Conservation (phyloP, 2,113 vertebrate genomes). For the Notothenia coriiceps region DNA sequence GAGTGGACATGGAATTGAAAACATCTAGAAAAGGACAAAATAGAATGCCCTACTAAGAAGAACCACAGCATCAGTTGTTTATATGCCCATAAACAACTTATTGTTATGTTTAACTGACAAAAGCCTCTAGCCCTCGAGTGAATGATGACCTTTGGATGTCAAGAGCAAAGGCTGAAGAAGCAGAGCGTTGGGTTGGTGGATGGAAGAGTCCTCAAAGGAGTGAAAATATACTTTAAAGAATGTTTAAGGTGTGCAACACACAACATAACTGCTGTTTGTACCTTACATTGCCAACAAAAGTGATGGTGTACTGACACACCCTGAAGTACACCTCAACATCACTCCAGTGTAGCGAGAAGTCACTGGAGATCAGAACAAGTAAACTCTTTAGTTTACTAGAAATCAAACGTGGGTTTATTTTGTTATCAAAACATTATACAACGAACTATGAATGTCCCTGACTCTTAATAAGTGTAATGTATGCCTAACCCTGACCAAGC, state of each 20-base stretch:
- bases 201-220: background rate
- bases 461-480: background rate
- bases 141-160: background rate
- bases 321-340: background rate
- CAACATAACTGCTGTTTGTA: background rate
- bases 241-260: background rate
- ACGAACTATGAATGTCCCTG: background rate
- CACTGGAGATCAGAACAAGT: background rate
- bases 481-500: background rate
- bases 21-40: background rate
- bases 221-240: too few species aligned
- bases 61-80: background rate
- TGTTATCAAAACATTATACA: background rate
- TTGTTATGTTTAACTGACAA: background rate
- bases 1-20: background rate
- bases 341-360: background rate
- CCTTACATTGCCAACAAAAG: background rate
- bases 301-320: background rate
- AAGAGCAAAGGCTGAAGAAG: background rate
- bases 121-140: background rate
- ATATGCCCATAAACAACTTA: background rate
- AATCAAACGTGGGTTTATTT: background rate
- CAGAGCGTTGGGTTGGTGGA: background rate
- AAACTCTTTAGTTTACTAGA: too few species aligned
- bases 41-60: background rate